A percentile compares a stretch with the other conserved stretches of the same genome.
These are phyloP conservation scores for Diplazon laetatorius DNA, from an alignment of 2,888 invertebrate genomes.

Conservation along the genomic window DNA sequence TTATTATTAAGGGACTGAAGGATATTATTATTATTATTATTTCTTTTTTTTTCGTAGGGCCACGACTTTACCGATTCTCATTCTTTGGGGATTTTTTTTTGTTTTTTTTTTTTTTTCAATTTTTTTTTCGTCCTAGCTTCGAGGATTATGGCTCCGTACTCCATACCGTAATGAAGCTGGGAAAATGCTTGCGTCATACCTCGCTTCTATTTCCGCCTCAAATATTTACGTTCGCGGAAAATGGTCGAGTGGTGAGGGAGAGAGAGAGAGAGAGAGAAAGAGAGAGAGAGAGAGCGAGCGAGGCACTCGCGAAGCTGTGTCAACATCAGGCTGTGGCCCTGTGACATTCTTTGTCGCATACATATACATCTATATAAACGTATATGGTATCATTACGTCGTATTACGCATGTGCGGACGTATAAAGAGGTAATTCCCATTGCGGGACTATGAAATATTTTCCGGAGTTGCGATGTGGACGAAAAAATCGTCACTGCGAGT, in stretches of 20 bases:
- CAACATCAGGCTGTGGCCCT: conserved; percentile 1
- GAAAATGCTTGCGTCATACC: conserved; percentile 47
- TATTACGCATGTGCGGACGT: conserved; percentile 19
- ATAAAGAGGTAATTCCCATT: conserved; percentile 39
- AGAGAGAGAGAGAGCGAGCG: background rate
- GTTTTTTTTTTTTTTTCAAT: too few species aligned
- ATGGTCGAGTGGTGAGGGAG: conserved; percentile 33
- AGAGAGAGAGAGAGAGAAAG: conserved; percentile 4
- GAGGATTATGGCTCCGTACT: conserved; percentile 13
- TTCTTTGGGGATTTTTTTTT: too few species aligned
- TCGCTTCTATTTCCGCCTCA: conserved; percentile 47
- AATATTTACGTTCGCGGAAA: conserved; percentile 53
- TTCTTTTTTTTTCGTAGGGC: background rate
- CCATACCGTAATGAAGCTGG: conserved; percentile 49
- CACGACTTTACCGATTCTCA: background rate
- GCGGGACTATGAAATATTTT: conserved; percentile 34
- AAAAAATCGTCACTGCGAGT: conserved; percentile 2
- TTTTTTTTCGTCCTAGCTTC: background rate
- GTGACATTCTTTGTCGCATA: conserved; percentile 32
- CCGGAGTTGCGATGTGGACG: background rate
- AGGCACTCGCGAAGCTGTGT: conserved; percentile 1
- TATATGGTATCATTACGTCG: background rate
- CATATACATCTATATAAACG: conserved; percentile 18
- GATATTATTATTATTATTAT: background rate
- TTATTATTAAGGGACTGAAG: background rate